phyloP scores from a whole-genome alignment of 2,113 vertebrate species.

The Prionailurus bengalensis region DNA sequence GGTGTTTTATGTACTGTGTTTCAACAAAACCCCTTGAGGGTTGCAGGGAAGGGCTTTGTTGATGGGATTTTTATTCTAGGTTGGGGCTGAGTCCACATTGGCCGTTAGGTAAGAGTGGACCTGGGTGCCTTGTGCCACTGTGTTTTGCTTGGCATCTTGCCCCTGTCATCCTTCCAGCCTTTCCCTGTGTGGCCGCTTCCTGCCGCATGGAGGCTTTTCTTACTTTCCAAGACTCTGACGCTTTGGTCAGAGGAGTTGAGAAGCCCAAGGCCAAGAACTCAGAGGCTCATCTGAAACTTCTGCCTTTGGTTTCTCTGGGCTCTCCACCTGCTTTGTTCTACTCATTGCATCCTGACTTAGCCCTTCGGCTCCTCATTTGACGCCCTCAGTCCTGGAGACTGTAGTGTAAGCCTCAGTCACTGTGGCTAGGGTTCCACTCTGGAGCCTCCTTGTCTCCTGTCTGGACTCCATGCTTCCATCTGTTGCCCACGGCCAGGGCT shows the following conservation, averaged over 20 bases:
- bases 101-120: neutral
- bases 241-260: neutral
- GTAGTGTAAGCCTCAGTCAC: neutral
- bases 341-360: neutral
- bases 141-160: neutral
- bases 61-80: neutral
- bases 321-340: neutral
- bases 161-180: neutral
- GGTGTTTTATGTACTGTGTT: neutral
- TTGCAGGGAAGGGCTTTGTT: neutral
- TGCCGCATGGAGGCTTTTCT: neutral
- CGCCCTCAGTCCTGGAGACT: neutral
- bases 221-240: neutral
- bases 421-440: neutral
- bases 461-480: neutral
- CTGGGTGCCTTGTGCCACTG: fast-evolving
- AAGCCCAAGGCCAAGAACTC: neutral
- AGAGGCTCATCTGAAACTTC: neutral
- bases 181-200: neutral
- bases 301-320: neutral
- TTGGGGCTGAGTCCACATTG: neutral
- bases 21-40: constrained; percentile 6
- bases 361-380: neutral
- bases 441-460: neutral
- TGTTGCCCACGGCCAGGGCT: too few species aligned